Evolutionary conservation across 2,113 vertebrate genomes (phyloP).

Genomic region (Gorsachius goisagi): DNA sequence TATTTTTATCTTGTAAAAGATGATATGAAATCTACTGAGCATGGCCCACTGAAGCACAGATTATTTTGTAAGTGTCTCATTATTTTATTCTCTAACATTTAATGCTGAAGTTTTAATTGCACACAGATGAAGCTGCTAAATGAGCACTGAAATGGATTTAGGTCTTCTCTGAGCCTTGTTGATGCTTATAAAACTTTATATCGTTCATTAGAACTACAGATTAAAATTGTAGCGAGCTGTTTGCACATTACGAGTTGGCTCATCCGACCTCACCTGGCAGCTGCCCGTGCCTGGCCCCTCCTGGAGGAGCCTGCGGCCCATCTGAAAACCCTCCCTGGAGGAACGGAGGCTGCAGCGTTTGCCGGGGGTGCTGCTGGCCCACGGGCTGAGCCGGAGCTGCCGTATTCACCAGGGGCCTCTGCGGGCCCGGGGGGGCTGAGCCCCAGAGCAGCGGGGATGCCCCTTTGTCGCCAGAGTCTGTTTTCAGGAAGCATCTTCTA

Average conservation of each 20-base stretch:
- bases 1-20: slow-evolving; percentile 19
- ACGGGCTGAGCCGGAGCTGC: background rate
- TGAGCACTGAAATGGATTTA: slow-evolving; percentile 84
- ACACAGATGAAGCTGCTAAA: slow-evolving; percentile 79
- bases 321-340: background rate
- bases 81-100: slow-evolving; percentile 90
- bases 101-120: slow-evolving; percentile 86
- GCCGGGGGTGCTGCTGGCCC: background rate
- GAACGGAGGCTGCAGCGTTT: background rate
- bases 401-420: accelerated
- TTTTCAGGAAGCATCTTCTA: background rate
- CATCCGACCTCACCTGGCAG: background rate
- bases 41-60: slow-evolving; percentile 82
- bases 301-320: background rate
- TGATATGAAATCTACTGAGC: slow-evolving; percentile 62
- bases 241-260: background rate
- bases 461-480: too few species aligned
- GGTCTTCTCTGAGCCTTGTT: slow-evolving; percentile 71
- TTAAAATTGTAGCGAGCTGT: slow-evolving; percentile 23
- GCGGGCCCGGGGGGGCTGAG: background rate
- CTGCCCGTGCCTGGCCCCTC: background rate
- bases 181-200: slow-evolving; percentile 73
- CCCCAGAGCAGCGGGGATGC: too few species aligned
- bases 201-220: slow-evolving; percentile 66
- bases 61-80: slow-evolving; percentile 92